Evolutionary conservation across 2,888 invertebrate genomes (phyloP), one percentile per base, ranked within the genome.

Genomic region (Automeris io): DNA sequence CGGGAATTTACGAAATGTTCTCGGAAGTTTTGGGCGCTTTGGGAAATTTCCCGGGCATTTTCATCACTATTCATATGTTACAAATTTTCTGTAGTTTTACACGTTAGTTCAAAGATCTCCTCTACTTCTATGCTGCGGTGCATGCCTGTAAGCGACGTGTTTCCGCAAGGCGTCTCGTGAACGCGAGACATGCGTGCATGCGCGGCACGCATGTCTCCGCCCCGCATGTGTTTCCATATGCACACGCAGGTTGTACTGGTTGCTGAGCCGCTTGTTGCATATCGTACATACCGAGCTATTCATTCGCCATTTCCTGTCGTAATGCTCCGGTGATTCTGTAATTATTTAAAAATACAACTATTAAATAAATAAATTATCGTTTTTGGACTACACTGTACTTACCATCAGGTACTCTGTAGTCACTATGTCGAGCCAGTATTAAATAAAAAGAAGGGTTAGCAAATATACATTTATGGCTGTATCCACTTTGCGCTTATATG

Each of bases 171-270:
- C 96, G 70, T 96, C 96, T 42, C 95, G 88, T 37, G 95, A 95
- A 45, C 95, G 89, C 25, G 95, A 95, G 24, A 96, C 95, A 70
- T 96, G 96, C 1, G 92, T 91, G 77, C 96, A 96, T 0, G 95
- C 93, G 45, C 92, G 91, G 64, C 96, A 96, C 21, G 95, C 95
- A 73, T 96, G 95, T 19, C 95, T 91, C 34, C 94, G 91, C 49
- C 95, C 95, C 61, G 95, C 93, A 73, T 96, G 96, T 12, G 95
- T 95, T 66, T 96, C 96, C 91, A 96, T 92, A 62, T 96, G 96
- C 43, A 96, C 95, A 42, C 95, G 89, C 55, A 96, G 78, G 72
- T 96, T 96, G 85, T 96, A 96, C 72, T 95, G 95, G 79, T 96
- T 96, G 71, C 95, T 95, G 34, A 96, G 86, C 41, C 95, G 94